Evolutionary conservation across 2,888 invertebrate species (phyloP), one percentile per base, ranked within the genome.

Genomic region (Watsonalla binaria): DNA sequence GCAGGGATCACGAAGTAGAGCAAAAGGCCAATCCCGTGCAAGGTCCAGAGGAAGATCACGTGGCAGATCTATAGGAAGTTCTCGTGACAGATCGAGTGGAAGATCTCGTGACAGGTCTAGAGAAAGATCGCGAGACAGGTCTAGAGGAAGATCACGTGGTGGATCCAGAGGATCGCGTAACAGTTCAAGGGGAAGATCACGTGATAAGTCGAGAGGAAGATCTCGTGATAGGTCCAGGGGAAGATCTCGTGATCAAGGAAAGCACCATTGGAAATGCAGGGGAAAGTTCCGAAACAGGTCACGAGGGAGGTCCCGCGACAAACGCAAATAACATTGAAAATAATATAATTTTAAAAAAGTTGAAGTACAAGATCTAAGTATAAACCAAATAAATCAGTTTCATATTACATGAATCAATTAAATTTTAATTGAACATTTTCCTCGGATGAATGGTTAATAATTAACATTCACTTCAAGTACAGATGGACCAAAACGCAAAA

Each of bases 31-130:
- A 14, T 60, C 59, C 9, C 51, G 59, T 14, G 49, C 54, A 6
- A 50, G 46, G 6, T 62, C 65, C 6, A 59, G 58, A 34, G 52
- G 54, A 7, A 54, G 15, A 46, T 61, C 60, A 6, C 14, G 56
- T 13, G 51, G 46, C 0, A 14, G 39, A 13, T 57, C 54, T 0
- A 57, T 62, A 33, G 54, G 47, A 11, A 53, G 39, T 14, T 61
- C 58, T 8, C 45, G 56, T n/a, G 47, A 39, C 6, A n/a, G 50
- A 14, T 46, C 34, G 6, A 46, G 46, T 6, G 24, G 46, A 14
- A 14, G 8, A 15, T 46, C 46, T 6, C 14, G 46, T 8, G 15
- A 15, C 7, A 2, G 8, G 9, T 46, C 46, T 14, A 4, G 46
- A 5, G 45, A 4, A 45, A 45, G 45, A 15, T 57, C 56, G 42